Evolutionary conservation across 2,797 vertebrate species (phyloP).

Genomic region (Muscicapa comitata): DNA sequence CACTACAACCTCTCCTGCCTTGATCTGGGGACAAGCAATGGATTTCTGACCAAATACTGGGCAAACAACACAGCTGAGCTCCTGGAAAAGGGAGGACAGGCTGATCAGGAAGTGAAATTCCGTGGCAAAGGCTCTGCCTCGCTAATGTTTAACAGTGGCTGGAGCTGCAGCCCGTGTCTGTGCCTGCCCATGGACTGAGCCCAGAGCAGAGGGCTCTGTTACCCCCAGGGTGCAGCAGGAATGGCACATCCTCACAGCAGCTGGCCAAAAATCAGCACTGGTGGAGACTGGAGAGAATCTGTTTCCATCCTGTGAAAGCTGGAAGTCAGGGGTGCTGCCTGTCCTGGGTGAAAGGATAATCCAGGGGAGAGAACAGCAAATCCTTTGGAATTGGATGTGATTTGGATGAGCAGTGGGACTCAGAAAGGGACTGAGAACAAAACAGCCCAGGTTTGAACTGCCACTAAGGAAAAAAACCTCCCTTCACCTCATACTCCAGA

Average conservation of each 20-base stretch:
- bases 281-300: not conserved
- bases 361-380: not conserved
- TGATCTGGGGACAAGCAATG: rapidly evolving
- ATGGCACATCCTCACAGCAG: not conserved
- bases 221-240: not conserved
- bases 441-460: rapidly evolving
- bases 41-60: not conserved
- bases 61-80: not conserved
- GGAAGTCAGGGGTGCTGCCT: not conserved
- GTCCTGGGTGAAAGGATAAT: not conserved
- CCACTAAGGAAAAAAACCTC: not conserved
- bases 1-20: not conserved
- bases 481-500: not conserved
- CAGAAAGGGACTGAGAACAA: not conserved
- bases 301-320: not conserved
- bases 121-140: rapidly evolving
- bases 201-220: not conserved
- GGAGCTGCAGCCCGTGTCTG: not conserved
- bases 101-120: not conserved
- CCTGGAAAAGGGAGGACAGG: not conserved
- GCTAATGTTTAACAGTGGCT: not conserved
- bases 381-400: not conserved
- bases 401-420: not conserved
- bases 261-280: not conserved
- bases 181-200: not conserved